phyloP scores from a whole-genome alignment of 2,797 vertebrate genomes.

The Brotogeris chrysoptera region DNA sequence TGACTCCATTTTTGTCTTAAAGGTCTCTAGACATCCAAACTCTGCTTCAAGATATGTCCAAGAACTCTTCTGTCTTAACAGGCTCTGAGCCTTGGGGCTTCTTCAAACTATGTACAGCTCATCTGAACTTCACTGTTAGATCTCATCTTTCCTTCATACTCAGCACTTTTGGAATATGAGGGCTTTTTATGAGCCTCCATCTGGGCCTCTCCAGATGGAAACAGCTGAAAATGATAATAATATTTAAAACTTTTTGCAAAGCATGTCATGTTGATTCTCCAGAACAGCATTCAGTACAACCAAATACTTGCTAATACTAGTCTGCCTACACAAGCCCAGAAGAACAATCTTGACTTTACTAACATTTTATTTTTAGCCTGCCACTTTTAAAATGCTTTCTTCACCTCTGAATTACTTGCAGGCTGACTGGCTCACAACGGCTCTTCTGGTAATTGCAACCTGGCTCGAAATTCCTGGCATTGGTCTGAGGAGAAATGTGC shows the following conservation, averaged over 20 bases:
- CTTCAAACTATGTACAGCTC: not conserved
- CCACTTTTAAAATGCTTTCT: not conserved
- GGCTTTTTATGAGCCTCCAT: not conserved
- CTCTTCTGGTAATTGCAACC: not conserved
- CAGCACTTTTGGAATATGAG: conserved; percentile 21
- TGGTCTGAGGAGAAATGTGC: not conserved
- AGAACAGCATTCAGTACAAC: not conserved
- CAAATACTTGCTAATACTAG: conserved; percentile 4
- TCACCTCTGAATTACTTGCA: conserved; percentile 42
- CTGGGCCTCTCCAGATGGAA: not conserved
- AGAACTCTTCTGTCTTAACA: not conserved
- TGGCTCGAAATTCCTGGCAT: not conserved
- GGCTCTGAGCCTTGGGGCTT: not conserved
- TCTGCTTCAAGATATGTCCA: not conserved
- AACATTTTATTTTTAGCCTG: not conserved
- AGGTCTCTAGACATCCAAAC: not conserved
- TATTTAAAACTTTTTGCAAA: not conserved
- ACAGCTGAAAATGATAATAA: not conserved
- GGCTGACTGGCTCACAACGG: not conserved
- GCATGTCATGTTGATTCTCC: not conserved
- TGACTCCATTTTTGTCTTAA: not conserved
- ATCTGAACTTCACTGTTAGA: not conserved
- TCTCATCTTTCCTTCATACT: conserved; percentile 28
- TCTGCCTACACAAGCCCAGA: not conserved
- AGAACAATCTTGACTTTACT: not conserved